A percentile compares a stretch with the other conserved stretches of the same genome.
Conservation (phyloP, 2,113 vertebrate species). For the Athene noctua region DNA sequence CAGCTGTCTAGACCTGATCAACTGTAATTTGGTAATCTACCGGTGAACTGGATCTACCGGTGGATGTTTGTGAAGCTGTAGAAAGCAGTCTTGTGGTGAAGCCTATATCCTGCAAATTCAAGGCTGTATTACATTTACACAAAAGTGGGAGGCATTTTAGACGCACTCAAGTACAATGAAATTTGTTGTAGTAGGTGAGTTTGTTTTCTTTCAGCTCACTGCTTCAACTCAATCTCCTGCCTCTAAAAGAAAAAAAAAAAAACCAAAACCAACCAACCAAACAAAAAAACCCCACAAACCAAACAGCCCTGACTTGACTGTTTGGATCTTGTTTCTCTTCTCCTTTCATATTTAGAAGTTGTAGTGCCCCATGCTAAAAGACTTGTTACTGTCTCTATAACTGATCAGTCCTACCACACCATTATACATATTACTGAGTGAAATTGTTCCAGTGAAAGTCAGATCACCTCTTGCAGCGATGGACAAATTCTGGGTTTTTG, state of each 20-base stretch:
- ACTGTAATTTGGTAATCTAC: not conserved
- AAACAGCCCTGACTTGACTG: not conserved
- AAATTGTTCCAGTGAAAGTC: not conserved
- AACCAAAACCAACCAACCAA: not conserved
- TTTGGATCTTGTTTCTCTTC: not conserved
- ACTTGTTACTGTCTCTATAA: not conserved
- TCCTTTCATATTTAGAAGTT: not conserved
- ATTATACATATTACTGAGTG: not conserved
- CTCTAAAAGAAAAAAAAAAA: not conserved
- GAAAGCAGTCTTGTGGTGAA: not conserved
- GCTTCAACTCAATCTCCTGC: not conserved
- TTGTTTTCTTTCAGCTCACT: not conserved
- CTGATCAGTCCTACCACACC: not conserved
- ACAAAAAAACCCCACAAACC: not conserved
- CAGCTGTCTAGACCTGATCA: not conserved
- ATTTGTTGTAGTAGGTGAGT: not conserved
- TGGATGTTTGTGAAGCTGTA: not conserved
- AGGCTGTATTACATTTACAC: not conserved
- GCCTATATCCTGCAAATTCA: not conserved
- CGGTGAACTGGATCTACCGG: not conserved
- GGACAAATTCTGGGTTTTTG: not conserved
- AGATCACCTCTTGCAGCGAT: not conserved
- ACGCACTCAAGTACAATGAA: not conserved
- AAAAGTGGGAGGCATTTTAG: not conserved
- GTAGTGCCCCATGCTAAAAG: not conserved